Conservation (phyloP, 2,888 invertebrate species). For the Autographa gamma region DNA sequence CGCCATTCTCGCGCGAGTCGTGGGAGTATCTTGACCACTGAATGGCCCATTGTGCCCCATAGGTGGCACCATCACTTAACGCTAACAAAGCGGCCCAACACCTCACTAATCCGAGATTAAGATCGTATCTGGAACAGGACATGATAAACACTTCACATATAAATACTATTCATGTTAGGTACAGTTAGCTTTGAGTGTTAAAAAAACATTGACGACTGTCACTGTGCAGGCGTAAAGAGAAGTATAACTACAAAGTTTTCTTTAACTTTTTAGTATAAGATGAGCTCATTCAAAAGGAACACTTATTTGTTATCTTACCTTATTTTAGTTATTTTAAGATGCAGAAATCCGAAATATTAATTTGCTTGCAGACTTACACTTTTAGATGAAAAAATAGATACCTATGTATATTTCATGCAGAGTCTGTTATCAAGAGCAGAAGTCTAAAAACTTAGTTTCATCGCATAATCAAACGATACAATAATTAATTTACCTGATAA, state of each 20-base stretch:
- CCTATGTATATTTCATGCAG: neutral
- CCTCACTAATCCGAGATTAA: constrained; percentile 83
- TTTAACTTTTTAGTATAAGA: neutral
- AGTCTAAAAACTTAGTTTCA: no score
- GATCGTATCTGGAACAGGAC: constrained; percentile 81
- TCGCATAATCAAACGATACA: neutral
- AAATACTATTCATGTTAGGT: constrained; percentile 75
- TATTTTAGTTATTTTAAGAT: no score
- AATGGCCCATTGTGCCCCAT: constrained; percentile 72
- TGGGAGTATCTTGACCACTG: constrained; percentile 77
- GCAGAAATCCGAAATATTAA: no score
- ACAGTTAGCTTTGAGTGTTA: constrained; percentile 78
- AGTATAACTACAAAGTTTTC: constrained; percentile 15
- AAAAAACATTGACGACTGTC: constrained; percentile 72
- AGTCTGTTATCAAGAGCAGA: no score
- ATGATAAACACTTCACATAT: constrained; percentile 82
- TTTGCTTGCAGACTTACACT: no score
- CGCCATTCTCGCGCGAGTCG: constrained; percentile 62
- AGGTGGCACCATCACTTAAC: constrained; percentile 79
- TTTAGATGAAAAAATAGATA: neutral
- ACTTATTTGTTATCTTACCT: no score
- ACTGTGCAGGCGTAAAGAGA: constrained; percentile 34
- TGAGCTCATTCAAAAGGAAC: no score
- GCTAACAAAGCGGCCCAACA: constrained; percentile 78
- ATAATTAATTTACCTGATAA: neutral